Percentiles rank a stretch among this genome's conserved stretches.
These are phyloP conservation scores for Furcula furcula DNA, from an alignment of 2,888 invertebrate species.

Conservation along the genomic window DNA sequence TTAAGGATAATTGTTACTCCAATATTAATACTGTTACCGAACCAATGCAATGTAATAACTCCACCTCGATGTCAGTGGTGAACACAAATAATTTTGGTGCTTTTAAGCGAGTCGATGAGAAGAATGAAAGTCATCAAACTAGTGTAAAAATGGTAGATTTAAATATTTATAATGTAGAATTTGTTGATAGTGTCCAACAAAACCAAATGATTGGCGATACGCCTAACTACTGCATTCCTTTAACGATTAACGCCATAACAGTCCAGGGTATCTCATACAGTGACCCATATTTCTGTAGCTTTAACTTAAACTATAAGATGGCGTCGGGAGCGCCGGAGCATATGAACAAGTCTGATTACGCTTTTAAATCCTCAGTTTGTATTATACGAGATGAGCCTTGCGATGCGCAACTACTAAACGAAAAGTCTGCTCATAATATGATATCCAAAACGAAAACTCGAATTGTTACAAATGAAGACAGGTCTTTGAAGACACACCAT, in stretches of 20 bases:
- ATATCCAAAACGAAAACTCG: constrained; percentile 70
- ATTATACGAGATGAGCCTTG: constrained; percentile 79
- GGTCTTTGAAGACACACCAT: constrained; percentile 65
- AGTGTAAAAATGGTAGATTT: constrained; percentile 81
- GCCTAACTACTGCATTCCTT: constrained; percentile 82
- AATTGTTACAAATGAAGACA: constrained; percentile 63
- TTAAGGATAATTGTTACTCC: constrained; percentile 82
- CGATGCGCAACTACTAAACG: constrained; percentile 69
- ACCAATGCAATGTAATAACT: constrained; percentile 83
- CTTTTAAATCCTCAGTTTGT: constrained; percentile 83
- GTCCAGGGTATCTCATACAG: constrained; percentile 83
- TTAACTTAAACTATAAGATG: constrained; percentile 82
- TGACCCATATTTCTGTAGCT: constrained; percentile 83
- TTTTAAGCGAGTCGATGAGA: constrained; percentile 78
- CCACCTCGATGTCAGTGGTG: constrained; percentile 83
- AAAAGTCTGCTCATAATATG: constrained; percentile 69
- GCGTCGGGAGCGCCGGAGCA: constrained; percentile 79
- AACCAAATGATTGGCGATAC: constrained; percentile 82
- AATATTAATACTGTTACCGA: constrained; percentile 82
- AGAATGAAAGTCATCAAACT: constrained; percentile 81
- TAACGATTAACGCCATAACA: constrained; percentile 83
- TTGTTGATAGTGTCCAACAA: constrained; percentile 82
- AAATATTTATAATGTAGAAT: constrained; percentile 82
- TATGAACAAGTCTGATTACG: constrained; percentile 84
- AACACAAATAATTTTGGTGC: constrained; percentile 82